Conservation (phyloP, 2,113 vertebrate species). For the Castor canadensis region DNA sequence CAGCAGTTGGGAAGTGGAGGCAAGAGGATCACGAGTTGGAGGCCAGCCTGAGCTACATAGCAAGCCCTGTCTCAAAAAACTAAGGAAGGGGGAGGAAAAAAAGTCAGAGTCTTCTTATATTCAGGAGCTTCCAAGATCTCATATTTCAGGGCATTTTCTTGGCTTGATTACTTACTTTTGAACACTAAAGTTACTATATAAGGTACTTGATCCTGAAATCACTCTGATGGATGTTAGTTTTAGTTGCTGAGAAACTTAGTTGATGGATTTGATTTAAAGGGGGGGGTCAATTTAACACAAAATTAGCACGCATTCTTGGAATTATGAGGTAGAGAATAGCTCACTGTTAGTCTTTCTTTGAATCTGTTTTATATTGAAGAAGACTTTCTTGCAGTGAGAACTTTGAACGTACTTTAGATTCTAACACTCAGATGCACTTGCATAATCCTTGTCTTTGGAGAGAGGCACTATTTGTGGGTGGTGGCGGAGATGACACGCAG, state of each 20-base stretch:
- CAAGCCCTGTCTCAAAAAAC: not conserved
- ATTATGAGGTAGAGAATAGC: not conserved
- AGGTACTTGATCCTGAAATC: not conserved
- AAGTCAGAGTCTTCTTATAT: not conserved
- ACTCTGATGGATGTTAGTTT: not conserved
- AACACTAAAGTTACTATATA: not conserved
- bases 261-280: not conserved
- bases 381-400: not conserved
- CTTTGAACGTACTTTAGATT: not conserved
- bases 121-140: constrained; percentile 12
- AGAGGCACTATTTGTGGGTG: not conserved
- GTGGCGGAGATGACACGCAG: not conserved
- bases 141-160: not conserved
- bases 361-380: not conserved
- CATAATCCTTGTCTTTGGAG: not conserved
- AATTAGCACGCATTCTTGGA: not conserved
- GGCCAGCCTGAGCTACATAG: not conserved
- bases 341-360: not conserved
- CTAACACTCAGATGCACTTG: not conserved
- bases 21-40: too few relatives aligned
- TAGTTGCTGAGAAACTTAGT: not conserved
- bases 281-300: not conserved
- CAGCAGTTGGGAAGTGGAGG: too few relatives aligned
- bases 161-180: not conserved
- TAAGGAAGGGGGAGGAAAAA: not conserved